phyloP scores from a whole-genome alignment of 1,140 invertebrate genomes.

The Scaptomyza pallida region DNA sequence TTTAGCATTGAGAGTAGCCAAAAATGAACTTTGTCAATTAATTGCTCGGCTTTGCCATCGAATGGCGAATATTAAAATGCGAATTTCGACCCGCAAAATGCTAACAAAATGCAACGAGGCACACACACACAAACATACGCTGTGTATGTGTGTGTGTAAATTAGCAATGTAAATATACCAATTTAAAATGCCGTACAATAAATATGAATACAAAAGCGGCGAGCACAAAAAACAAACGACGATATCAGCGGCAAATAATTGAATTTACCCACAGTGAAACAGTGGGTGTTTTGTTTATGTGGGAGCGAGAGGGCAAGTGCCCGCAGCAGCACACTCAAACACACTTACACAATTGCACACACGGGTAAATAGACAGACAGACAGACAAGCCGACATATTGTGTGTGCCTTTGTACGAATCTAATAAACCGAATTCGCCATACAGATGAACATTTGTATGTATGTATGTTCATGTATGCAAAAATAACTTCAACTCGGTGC shows the following conservation, averaged over 20 bases:
- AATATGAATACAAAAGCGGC: constrained; percentile 76
- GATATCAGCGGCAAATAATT: constrained; percentile 80
- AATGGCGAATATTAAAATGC: constrained; percentile 35
- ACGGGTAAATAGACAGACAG: constrained; percentile 26
- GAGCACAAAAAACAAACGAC: constrained; percentile 75
- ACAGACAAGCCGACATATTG: constrained; percentile 54
- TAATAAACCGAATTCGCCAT: constrained; percentile 78
- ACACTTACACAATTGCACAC: constrained; percentile 12
- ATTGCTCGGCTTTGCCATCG: constrained; percentile 58
- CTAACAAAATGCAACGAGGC: constrained; percentile 26
- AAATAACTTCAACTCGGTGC: constrained; percentile 66
- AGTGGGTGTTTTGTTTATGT: background rate
- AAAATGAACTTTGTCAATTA: constrained; percentile 82
- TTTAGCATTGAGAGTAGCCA: constrained; percentile 34
- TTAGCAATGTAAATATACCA: constrained; percentile 82
- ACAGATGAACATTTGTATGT: constrained; percentile 6
- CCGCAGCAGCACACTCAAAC: constrained; percentile 40
- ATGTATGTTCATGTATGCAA: constrained; percentile 60
- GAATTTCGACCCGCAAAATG: constrained; percentile 34
- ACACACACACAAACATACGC: constrained; percentile 4
- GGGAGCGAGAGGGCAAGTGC: constrained; percentile 24
- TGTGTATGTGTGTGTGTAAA: constrained; percentile 61
- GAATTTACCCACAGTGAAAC: constrained; percentile 70
- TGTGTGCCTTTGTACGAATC: constrained; percentile 76
- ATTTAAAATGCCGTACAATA: constrained; percentile 80